These are phyloP conservation scores for Protophormia terraenovae DNA, from an alignment of 2,888 invertebrate species.

Conservation along the genomic window DNA sequence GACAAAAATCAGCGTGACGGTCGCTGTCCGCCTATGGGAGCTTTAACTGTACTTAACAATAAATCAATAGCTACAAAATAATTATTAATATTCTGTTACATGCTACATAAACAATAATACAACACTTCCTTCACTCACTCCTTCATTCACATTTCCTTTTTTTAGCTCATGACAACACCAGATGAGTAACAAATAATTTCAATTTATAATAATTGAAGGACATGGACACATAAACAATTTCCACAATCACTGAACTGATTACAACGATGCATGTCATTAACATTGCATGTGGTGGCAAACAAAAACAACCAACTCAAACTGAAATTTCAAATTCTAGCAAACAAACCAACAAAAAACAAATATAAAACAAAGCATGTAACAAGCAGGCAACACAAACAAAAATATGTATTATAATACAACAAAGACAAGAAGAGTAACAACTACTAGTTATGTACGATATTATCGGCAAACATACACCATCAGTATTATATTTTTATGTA, in stretches of 20 bases:
- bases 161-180: slow-evolving; percentile 36
- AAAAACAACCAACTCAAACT: slow-evolving; percentile 2
- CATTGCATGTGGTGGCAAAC: slow-evolving; percentile 16
- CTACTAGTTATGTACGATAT: too few species aligned
- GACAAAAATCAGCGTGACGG: too few species aligned
- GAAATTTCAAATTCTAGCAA: slow-evolving; percentile 8
- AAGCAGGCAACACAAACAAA: slow-evolving; percentile 29
- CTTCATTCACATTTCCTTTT: not conserved
- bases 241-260: slow-evolving; percentile 50
- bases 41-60: too few species aligned
- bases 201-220: slow-evolving; percentile 51
- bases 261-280: slow-evolving; percentile 49
- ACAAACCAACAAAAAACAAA: not conserved
- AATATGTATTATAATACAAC: slow-evolving; percentile 6
- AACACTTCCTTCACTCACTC: not conserved
- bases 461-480: slow-evolving; percentile 33
- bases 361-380: slow-evolving; percentile 16
- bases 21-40: too few species aligned
- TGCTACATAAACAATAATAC: not conserved
- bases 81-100: not conserved
- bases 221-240: slow-evolving; percentile 47
- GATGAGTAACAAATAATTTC: slow-evolving; percentile 40
- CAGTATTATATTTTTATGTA: slow-evolving; percentile 17
- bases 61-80: not conserved
- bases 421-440: too few species aligned